These are phyloP conservation scores for Ispidina lecontei DNA, from an alignment of 2,797 vertebrate genomes.

Conservation along the genomic window DNA sequence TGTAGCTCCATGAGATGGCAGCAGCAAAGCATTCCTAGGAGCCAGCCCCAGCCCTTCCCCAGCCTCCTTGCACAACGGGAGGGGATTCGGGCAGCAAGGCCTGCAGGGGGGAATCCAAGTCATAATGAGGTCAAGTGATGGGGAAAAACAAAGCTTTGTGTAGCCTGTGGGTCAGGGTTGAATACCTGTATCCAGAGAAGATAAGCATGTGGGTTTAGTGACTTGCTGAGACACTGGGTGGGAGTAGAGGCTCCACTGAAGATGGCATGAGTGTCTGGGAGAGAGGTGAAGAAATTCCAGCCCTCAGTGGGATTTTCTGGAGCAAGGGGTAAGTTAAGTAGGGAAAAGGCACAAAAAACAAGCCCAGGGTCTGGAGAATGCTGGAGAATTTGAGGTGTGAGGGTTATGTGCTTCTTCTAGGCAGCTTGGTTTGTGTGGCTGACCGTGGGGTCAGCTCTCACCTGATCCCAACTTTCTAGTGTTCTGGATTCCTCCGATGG, in stretches of 20 bases:
- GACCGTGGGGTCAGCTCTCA: not conserved
- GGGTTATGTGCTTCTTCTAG: too few relatives aligned
- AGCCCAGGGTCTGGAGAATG: not conserved
- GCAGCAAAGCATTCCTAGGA: slow-evolving; percentile 19
- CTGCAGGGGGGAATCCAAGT: not conserved
- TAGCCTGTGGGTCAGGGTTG: not conserved
- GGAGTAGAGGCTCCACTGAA: not conserved
- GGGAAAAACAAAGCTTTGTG: accelerated
- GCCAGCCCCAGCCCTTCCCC: not conserved
- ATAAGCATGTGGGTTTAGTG: not conserved
- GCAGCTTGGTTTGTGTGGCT: not conserved
- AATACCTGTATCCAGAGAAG: not conserved
- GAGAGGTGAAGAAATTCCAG: not conserved
- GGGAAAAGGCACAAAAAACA: not conserved
- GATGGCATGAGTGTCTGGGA: not conserved
- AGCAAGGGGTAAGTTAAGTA: not conserved
- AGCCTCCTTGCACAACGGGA: not conserved
- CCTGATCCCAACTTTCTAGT: not conserved
- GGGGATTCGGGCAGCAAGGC: not conserved
- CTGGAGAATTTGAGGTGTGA: not conserved
- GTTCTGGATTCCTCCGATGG: too few relatives aligned
- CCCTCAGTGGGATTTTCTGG: not conserved
- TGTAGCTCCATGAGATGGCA: slow-evolving; percentile 68
- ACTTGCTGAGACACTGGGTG: not conserved
- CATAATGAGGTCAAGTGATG: not conserved